Base-by-base conservation (phyloP, 2,797 vertebrate genomes). In the Dryobates pubescens region DNA sequence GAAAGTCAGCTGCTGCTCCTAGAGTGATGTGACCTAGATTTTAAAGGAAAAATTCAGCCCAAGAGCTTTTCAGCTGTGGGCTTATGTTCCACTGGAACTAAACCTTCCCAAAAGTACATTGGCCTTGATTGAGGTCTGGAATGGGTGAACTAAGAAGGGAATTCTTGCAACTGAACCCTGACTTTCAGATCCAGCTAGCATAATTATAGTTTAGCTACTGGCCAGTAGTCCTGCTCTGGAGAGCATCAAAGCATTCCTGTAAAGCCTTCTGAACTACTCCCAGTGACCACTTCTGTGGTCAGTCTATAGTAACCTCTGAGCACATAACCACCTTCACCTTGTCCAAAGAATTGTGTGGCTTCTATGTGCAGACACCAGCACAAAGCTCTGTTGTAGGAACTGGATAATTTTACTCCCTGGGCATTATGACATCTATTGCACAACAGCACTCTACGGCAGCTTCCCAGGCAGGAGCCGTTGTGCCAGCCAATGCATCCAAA, bases 141-240 rank as follows among this genome's bases (percentile, higher is more conserved):
- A 87, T 0, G 82, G 51, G 82, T 84, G 85, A 93, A 72, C 81
- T 0, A 20, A 89, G 80, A 63, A 92, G 95, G 85, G 89, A 94
- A 82, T 92, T 96, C 93, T 94, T 94, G 92, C 95, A 93, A 70
- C 83, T 93, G 87, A 92, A 71, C 27, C 69, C 93, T 69, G 76
- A 64, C 89, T 93, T 89, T 94, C 69, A 78, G 76, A 78, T 94
- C 95, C 88, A 95, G 86, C 82, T 90, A 86, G 54, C 75, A 29
- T 95, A 96, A 96, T 96, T 94, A 95, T 49, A 95, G 89, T 82
- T 82, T 88, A 96, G 92, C 95, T 95, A 92, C 95, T 72, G 93
- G 92, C 93, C 90, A 68, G 87, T 88, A 82, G 72, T 58, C 3
- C 75, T 62, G 90, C 92, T 96, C 89, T 96, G 95, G 93, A 76